These are phyloP conservation scores for Pangasius mekongensis DNA, from an alignment of 2,797 vertebrate genomes.

Conservation along the genomic window DNA sequence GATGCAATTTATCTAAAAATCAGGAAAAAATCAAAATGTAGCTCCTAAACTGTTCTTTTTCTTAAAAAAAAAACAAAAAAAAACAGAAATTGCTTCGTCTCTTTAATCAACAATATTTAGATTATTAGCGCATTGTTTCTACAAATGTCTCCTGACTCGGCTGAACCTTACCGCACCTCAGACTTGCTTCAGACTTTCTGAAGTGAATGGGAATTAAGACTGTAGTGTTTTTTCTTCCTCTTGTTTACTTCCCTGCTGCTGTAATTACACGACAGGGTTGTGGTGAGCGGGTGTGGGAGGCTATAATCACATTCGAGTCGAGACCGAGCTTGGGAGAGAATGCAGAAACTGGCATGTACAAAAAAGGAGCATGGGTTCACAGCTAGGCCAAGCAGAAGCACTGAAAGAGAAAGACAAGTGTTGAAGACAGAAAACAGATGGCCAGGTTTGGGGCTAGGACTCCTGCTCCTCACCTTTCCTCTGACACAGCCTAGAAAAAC, in stretches of 20 bases:
- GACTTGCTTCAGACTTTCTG: background rate
- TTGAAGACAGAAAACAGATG: constrained; percentile 44
- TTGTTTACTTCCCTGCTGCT: constrained; percentile 37
- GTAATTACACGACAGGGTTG: constrained; percentile 56
- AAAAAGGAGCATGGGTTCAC: constrained; percentile 44
- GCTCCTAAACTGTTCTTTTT: background rate
- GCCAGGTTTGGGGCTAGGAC: constrained; percentile 34
- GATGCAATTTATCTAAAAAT: background rate
- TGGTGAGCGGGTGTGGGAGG: constrained; percentile 49
- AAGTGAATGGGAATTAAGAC: constrained; percentile 21
- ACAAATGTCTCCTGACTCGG: constrained; percentile 20
- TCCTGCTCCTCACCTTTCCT: constrained; percentile 47
- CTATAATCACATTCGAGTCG: constrained; percentile 55
- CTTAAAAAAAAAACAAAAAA: too few species aligned
- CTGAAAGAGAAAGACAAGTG: constrained; percentile 16
- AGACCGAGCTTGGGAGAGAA: constrained; percentile 45
- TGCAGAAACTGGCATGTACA: constrained; percentile 24
- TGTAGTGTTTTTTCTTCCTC: constrained; percentile 21
- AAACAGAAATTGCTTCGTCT: background rate
- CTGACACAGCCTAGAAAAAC: constrained; percentile 36
- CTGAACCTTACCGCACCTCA: background rate
- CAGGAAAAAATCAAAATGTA: too few species aligned
- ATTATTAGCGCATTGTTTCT: constrained; percentile 11
- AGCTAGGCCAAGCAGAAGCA: constrained; percentile 29
- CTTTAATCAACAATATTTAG: background rate